Evolutionary conservation across 1,140 invertebrate genomes (phyloP), one percentile per base, ranked within the genome.

Genomic region (Euura saliciscinereae): DNA sequence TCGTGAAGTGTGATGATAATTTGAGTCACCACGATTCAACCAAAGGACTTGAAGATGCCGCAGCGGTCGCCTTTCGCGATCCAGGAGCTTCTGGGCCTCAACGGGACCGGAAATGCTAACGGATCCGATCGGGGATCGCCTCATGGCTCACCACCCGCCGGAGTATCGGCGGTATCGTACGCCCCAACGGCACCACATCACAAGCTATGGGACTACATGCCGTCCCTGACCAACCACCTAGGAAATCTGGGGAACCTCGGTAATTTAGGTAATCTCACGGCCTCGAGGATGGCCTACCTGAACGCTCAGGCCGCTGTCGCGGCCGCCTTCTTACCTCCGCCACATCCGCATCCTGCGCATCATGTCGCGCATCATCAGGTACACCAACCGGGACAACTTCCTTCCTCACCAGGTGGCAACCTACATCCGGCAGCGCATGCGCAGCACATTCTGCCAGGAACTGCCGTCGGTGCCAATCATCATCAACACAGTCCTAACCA

Each of bases 61-160:
- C 95, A 96, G 86, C 89, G 95, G 78, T 96, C 94, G 75, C 95
- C 95, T 13, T 97, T 97, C 87, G 96, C 94, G 76, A 97, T 97
- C 82, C 95, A 97, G 85, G 95, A 97, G 88, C 89, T 97, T 77
- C 88, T 97, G 78, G 95, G 95, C 1, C 86, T 97, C 51, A 92
- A 93, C 66, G 68, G 68, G 11, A 82, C 82, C 71, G 83, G 80
- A 72, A 80, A 88, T 83, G 83, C 82, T 76, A 88, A 80, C 76
- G 68, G 78, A 73, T 79, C 80, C 43, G 86, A 86, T 71, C 84
- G 79, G 69, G 82, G 80, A 81, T 89, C 86, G 7, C 86, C 86
- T 5, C 85, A 87, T 74, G 87, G 79, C 65, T 86, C 90, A 79
- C 90, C 88, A 59, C 86, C 90, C 78, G 89, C 83, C 82, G 79